Evolutionary conservation across 2,888 invertebrate species (phyloP).

Genomic region (Ornithoptera alexandrae): DNA sequence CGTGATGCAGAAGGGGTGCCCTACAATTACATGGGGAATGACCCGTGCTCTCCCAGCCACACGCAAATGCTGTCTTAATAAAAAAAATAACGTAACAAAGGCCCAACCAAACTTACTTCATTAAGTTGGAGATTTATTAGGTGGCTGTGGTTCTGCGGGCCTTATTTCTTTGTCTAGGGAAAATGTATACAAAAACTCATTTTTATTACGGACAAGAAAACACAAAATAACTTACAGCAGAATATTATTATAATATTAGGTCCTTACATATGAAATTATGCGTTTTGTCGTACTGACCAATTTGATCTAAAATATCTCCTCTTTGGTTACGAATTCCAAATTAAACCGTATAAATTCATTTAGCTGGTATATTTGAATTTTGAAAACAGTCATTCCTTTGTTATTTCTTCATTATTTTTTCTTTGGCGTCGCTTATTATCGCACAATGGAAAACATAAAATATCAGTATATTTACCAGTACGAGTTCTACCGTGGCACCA

Average conservation of each 20-base stretch:
- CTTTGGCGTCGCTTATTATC: too few species aligned
- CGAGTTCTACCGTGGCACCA: too few species aligned
- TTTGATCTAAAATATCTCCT: too few species aligned
- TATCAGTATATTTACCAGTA: too few species aligned
- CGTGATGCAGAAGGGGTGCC: slow-evolving; percentile 62
- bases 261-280: too few species aligned
- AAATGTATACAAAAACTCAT: slow-evolving; percentile 9
- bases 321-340: too few species aligned
- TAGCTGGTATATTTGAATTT: too few species aligned
- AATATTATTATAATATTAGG: background rate
- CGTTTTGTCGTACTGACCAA: too few species aligned
- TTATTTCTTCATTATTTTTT: too few species aligned
- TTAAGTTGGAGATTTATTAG: slow-evolving; percentile 44
- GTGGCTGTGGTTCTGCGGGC: slow-evolving; percentile 35
- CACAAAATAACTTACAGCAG: background rate
- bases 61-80: slow-evolving; percentile 62
- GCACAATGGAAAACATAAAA: too few species aligned
- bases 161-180: slow-evolving; percentile 23
- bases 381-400: too few species aligned
- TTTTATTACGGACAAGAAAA: slow-evolving; percentile 13
- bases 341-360: too few species aligned
- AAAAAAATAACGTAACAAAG: slow-evolving; percentile 45
- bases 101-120: slow-evolving; percentile 40
- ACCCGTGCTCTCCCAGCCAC: slow-evolving; percentile 53
- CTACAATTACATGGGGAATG: slow-evolving; percentile 63